Evolutionary conservation across 1,140 invertebrate genomes (phyloP).

Genomic region (Ips nitidus): DNA sequence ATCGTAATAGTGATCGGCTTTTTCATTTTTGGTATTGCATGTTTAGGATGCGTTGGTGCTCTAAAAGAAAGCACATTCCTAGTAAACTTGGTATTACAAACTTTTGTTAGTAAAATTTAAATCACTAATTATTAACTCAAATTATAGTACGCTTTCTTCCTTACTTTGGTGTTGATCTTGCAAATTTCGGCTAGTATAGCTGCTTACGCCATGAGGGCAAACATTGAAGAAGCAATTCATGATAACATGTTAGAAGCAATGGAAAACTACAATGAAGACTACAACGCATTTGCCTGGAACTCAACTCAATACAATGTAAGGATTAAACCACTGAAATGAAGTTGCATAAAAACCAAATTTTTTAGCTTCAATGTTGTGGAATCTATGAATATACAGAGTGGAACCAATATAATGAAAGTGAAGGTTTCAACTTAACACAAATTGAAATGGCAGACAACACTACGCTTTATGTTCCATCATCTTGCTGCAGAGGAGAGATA

Average conservation of each 20-base stretch:
- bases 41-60: conserved; percentile 81
- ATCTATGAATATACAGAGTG: conserved; percentile 66
- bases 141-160: conserved; percentile 76
- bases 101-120: conserved; percentile 42
- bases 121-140: background rate
- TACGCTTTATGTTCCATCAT: conserved; percentile 25
- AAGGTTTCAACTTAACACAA: background rate
- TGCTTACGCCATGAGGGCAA: conserved; percentile 70
- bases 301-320: conserved; percentile 39
- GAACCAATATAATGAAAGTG: conserved; percentile 42
- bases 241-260: conserved; percentile 61
- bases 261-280: conserved; percentile 54
- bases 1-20: conserved; percentile 75
- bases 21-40: conserved; percentile 75
- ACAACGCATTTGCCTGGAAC: conserved; percentile 35
- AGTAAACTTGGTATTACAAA: conserved; percentile 67
- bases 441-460: too few relatives aligned
- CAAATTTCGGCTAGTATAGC: conserved; percentile 80
- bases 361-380: conserved; percentile 76
- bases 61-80: conserved; percentile 80
- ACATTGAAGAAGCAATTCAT: conserved; percentile 60
- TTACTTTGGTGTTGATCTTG: conserved; percentile 75
- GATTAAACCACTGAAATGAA: background rate
- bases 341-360: conserved; percentile 4
- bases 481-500: conserved; percentile 40